Percentiles rank a stretch among this genome's conserved stretches.
These are phyloP conservation scores for Linnaemya tessellans DNA, from an alignment of 2,888 invertebrate species.

Conservation along the genomic window DNA sequence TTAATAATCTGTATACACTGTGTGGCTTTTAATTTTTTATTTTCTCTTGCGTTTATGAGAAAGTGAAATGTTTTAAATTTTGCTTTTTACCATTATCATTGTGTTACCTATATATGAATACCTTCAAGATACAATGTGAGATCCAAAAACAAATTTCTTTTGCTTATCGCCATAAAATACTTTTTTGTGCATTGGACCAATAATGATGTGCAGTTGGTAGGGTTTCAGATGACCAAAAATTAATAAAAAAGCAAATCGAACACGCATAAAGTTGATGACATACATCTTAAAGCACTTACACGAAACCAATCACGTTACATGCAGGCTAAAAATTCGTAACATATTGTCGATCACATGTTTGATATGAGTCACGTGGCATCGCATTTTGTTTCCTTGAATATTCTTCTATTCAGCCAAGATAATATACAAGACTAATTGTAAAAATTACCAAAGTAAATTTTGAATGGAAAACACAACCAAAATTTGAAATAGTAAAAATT, in stretches of 20 bases:
- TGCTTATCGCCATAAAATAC: slow-evolving; percentile 18
- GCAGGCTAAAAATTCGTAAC: too few species aligned
- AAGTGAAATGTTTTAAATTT: slow-evolving; percentile 59
- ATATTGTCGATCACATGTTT: too few species aligned
- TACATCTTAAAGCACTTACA: too few species aligned
- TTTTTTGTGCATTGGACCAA: slow-evolving; percentile 39
- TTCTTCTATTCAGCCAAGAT: too few species aligned
- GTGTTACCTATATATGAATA: slow-evolving; percentile 21
- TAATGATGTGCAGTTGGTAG: slow-evolving; percentile 53
- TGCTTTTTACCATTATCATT: slow-evolving; percentile 33
- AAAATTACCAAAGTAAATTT: too few species aligned
- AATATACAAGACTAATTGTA: too few species aligned
- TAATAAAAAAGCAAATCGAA: background rate
- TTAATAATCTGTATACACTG: slow-evolving; percentile 80
- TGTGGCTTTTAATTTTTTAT: slow-evolving; percentile 61
- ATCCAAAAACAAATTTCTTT: slow-evolving; percentile 46
- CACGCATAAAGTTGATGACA: background rate
- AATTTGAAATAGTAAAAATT: too few species aligned
- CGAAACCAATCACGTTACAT: too few species aligned
- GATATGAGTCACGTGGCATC: too few species aligned
- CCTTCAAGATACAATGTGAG: slow-evolving; percentile 20
- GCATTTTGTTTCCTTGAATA: too few species aligned
- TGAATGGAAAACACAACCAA: too few species aligned
- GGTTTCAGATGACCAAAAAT: background rate
- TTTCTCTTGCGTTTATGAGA: slow-evolving; percentile 59